A percentile compares a stretch with the other conserved stretches of the same genome.
These are phyloP conservation scores for Netelia virgata DNA, from an alignment of 2,888 invertebrate genomes.

Conservation along the genomic window DNA sequence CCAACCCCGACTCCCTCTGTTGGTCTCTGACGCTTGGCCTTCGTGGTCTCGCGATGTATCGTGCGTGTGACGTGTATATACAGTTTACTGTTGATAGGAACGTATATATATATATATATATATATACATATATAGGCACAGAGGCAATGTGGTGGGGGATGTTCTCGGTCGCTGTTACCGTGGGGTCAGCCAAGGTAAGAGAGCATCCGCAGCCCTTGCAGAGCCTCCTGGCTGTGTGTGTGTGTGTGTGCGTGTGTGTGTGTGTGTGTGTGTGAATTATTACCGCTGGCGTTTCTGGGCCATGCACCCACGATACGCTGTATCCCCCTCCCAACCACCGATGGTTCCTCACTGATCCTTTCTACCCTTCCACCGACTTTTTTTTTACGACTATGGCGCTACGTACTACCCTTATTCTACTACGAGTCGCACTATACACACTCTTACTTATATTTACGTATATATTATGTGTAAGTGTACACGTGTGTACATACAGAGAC, in stretches of 20 bases:
- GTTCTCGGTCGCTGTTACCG: constrained; percentile 32
- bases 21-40: constrained; percentile 1
- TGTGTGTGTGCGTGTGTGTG: constrained; percentile 61
- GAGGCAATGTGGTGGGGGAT: constrained; percentile 26
- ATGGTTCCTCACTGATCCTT: constrained; percentile 22
- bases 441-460: background rate
- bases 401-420: constrained; percentile 39
- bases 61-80: constrained; percentile 20
- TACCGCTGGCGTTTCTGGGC: constrained; percentile 75
- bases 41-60: constrained; percentile 35
- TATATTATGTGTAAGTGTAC: background rate
- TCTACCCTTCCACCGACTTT: constrained; percentile 10
- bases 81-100: constrained; percentile 18
- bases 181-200: constrained; percentile 72
- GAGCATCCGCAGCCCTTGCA: constrained; percentile 68
- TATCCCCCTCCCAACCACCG: background rate
- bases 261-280: constrained; percentile 75
- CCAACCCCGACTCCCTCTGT: background rate
- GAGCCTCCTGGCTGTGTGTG: background rate
- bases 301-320: constrained; percentile 71
- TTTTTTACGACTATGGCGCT: constrained; percentile 22
- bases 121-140: constrained; percentile 5
- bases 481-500: constrained; percentile 4
- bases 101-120: constrained; percentile 9
- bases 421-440: constrained; percentile 10